phyloP scores from a whole-genome alignment of 2,113 vertebrate species.

The Geothlypis trichas region DNA sequence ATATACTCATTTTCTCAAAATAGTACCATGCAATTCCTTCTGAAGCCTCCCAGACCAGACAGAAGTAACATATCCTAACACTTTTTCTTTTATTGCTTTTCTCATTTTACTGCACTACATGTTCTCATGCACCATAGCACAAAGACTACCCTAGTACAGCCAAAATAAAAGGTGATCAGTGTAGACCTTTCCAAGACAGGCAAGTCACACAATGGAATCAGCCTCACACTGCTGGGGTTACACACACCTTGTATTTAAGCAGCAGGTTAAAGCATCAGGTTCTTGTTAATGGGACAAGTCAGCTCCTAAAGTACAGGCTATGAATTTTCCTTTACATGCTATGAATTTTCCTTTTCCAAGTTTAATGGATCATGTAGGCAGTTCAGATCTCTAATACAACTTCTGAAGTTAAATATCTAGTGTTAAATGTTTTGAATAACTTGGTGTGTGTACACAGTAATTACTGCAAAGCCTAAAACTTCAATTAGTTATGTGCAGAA shows the following conservation, averaged over 20 bases:
- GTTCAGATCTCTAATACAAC: neutral
- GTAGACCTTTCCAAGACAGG: neutral
- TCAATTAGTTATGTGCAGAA: neutral
- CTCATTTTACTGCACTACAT: neutral
- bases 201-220: neutral
- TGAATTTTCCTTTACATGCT: neutral
- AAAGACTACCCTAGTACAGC: neutral
- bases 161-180: neutral
- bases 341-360: neutral
- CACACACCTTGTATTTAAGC: neutral
- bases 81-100: neutral
- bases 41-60: neutral
- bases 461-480: neutral
- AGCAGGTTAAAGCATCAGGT: neutral
- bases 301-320: rapidly evolving
- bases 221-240: neutral
- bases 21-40: neutral
- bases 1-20: neutral
- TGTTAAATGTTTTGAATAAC: neutral
- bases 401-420: neutral
- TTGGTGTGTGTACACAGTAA: neutral
- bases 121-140: neutral
- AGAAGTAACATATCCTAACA: neutral
- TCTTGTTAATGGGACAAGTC: neutral
- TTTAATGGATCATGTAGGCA: neutral